phyloP scores from a whole-genome alignment of 1,140 invertebrate species.

The Ericerus pela region DNA sequence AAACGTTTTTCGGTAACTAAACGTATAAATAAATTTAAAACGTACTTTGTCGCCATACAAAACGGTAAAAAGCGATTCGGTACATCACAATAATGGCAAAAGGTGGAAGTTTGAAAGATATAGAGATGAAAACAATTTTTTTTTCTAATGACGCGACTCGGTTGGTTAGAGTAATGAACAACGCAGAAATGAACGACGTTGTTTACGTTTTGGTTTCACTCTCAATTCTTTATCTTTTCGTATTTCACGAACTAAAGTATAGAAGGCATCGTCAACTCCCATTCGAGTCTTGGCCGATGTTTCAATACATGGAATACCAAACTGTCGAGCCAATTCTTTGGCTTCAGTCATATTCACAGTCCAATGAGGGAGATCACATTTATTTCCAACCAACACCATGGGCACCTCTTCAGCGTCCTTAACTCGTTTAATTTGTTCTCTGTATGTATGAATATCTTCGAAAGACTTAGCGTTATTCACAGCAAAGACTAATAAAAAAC shows the following conservation, averaged over 20 bases:
- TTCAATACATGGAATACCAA: constrained; percentile 95
- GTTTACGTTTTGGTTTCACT: not conserved
- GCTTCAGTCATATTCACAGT: constrained; percentile 61
- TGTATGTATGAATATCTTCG: constrained; percentile 66
- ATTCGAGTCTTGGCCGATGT: constrained; percentile 96
- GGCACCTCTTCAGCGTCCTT: constrained; percentile 95
- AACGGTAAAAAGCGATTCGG: too few species aligned
- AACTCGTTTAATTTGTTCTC: constrained; percentile 90
- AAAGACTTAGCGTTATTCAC: constrained; percentile 62
- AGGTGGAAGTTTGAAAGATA: too few species aligned
- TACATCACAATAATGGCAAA: too few species aligned
- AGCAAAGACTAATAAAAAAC: constrained; percentile 71
- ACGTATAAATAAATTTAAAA: too few species aligned
- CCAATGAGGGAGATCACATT: constrained; percentile 81
- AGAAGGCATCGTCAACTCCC: constrained; percentile 98
- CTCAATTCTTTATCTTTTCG: constrained; percentile 18
- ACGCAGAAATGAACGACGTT: not conserved
- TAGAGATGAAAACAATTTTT: too few species aligned
- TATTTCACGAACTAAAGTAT: constrained; percentile 94
- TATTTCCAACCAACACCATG: constrained; percentile 95
- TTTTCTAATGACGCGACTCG: too few species aligned
- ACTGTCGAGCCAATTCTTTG: constrained; percentile 67
- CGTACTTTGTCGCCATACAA: too few species aligned
- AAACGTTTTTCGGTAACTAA: too few species aligned
- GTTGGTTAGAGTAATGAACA: constrained; percentile 5